A percentile compares a stretch with the other conserved stretches of the same genome.
These are phyloP conservation scores for Drosophila willistoni DNA, from an alignment of 1,140 invertebrate species.

Conservation along the genomic window DNA sequence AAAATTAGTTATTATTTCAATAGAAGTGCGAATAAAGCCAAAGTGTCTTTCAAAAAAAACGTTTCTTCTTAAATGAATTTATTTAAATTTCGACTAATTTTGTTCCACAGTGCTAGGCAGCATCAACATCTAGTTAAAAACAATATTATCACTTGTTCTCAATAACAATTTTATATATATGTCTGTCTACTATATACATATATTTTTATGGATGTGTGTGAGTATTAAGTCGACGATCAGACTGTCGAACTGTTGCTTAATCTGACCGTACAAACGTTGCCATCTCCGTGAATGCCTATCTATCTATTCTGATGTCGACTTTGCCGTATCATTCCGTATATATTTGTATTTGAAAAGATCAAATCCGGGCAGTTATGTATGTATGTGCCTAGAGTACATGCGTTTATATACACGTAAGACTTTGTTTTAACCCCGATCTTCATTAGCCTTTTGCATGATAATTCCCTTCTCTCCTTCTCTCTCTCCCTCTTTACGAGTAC, in stretches of 20 bases:
- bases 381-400: neutral
- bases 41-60: no score
- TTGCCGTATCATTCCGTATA: conserved; percentile 56
- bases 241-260: conserved; percentile 63
- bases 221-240: conserved; percentile 53
- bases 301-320: conserved; percentile 56
- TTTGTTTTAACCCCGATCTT: conserved; percentile 36
- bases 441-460: conserved; percentile 33
- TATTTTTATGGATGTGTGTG: conserved; percentile 46
- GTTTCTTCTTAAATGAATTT: neutral
- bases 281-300: conserved; percentile 58
- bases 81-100: neutral
- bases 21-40: no score
- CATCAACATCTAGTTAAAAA: conserved; percentile 83
- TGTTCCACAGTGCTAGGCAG: conserved; percentile 41
- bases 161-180: conserved; percentile 76
- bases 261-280: conserved; percentile 59
- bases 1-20: no score
- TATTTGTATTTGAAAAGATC: conserved; percentile 70
- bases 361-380: conserved; percentile 60
- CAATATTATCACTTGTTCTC: conserved; percentile 83
- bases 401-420: conserved; percentile 7
- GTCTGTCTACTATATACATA: conserved; percentile 36
- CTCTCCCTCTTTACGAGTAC: conserved; percentile 6
- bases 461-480: conserved; percentile 15